Conservation (phyloP, 2,888 invertebrate species). For the Xylophagus ater region DNA sequence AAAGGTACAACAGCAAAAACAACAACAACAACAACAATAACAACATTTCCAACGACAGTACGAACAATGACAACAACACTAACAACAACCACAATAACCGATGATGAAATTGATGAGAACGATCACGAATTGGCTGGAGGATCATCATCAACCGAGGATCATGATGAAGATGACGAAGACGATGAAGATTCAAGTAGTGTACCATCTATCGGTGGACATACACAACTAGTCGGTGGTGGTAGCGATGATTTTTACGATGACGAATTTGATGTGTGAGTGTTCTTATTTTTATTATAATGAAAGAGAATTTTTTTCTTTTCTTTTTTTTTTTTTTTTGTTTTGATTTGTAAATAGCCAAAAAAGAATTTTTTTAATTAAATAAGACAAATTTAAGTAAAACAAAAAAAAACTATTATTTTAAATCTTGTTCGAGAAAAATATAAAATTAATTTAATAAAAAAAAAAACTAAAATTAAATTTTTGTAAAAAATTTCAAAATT, state of each 20-base stretch:
- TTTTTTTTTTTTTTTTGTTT: constrained; percentile 12
- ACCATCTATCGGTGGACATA: constrained; percentile 21
- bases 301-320: constrained; percentile 13
- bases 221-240: constrained; percentile 24
- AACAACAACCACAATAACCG: constrained; percentile 3
- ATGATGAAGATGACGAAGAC: constrained; percentile 23
- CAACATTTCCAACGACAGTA: constrained; percentile 5
- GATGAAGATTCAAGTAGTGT: constrained; percentile 20
- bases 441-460: constrained; percentile 9
- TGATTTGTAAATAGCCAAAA: constrained; percentile 8
- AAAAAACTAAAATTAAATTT: too few relatives aligned
- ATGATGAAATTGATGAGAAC: constrained; percentile 16
- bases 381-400: constrained; percentile 4
- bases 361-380: not conserved
- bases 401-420: constrained; percentile 8
- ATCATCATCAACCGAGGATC: constrained; percentile 19
- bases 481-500: too few relatives aligned
- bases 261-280: constrained; percentile 36
- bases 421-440: constrained; percentile 3
- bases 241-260: constrained; percentile 34
- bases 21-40: constrained; percentile 12
- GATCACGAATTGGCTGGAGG: constrained; percentile 15
- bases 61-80: constrained; percentile 9
- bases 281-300: not conserved
- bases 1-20: constrained; percentile 19